Conservation (phyloP, 2,888 invertebrate species). For the Eupeodes luniger region DNA sequence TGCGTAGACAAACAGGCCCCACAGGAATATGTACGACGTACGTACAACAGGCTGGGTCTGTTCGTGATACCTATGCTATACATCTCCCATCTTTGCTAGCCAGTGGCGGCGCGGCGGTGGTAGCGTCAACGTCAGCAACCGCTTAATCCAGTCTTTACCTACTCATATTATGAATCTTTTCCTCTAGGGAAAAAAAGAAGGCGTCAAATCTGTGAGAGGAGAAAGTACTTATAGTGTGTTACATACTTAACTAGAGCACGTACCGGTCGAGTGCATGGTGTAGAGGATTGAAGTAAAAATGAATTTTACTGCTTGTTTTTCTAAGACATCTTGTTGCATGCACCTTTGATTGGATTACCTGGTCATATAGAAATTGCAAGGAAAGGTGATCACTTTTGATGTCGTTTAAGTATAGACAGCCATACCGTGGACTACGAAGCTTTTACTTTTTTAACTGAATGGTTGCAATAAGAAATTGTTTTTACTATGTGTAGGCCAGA, state of each 20-base stretch:
- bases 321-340: background rate
- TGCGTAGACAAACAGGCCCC: constrained; percentile 5
- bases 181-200: constrained; percentile 1
- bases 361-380: background rate
- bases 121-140: too few species aligned
- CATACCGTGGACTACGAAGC: background rate
- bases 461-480: too few species aligned
- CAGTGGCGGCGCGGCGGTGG: too few species aligned
- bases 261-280: constrained; percentile 1
- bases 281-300: background rate
- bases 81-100: too few species aligned
- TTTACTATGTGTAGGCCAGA: background rate
- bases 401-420: background rate
- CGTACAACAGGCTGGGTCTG: background rate
- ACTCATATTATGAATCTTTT: background rate
- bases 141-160: too few species aligned
- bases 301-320: background rate
- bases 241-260: constrained; percentile 3
- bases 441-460: background rate
- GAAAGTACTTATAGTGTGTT: background rate
- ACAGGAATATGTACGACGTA: background rate
- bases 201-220: background rate
- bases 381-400: background rate
- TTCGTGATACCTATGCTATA: background rate
- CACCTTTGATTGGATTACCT: constrained; percentile 10